Percentiles rank a stretch among this genome's conserved stretches.
phyloP scores from a whole-genome alignment of 2,113 vertebrate species.

The Podiceps cristatus region DNA sequence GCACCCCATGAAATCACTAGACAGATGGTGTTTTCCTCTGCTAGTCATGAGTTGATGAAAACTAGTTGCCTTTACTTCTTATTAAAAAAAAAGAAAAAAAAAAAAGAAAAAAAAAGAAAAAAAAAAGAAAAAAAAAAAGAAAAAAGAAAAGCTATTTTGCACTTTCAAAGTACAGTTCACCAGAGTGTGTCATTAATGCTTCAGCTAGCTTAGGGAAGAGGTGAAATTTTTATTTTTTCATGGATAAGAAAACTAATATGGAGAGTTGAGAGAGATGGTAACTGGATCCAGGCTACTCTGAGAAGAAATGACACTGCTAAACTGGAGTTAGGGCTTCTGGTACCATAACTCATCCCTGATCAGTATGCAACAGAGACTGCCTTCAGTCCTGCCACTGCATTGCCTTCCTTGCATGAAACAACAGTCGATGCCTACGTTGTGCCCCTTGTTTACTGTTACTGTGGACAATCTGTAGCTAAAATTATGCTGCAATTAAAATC shows the following conservation, averaged over 20 bases:
- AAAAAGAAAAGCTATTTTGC: not conserved
- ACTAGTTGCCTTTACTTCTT: not conserved
- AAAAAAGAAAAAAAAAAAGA: not conserved
- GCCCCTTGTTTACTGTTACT: not conserved
- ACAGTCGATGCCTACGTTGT: not conserved
- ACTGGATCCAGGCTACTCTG: not conserved
- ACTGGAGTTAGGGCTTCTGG: not conserved
- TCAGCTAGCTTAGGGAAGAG: not conserved
- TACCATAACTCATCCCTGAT: not conserved
- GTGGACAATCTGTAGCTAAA: not conserved
- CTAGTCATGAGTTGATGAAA: not conserved
- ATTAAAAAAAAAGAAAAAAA: too few relatives aligned
- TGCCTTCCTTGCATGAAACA: not conserved
- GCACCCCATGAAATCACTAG: not conserved
- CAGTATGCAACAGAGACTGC: not conserved
- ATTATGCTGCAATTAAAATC: not conserved
- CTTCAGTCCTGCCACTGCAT: not conserved
- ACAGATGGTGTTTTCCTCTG: not conserved
- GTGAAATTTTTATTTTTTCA: not conserved
- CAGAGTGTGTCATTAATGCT: not conserved
- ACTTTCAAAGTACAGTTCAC: not conserved
- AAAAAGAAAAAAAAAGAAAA: too few relatives aligned
- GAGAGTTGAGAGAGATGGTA: not conserved
- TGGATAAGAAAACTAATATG: not conserved
- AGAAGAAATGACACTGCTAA: not conserved